A percentile compares a stretch with the other conserved stretches of the same genome.
Evolutionary conservation across 2,888 invertebrate species (phyloP).

Genomic region (Erebia aethiops): DNA sequence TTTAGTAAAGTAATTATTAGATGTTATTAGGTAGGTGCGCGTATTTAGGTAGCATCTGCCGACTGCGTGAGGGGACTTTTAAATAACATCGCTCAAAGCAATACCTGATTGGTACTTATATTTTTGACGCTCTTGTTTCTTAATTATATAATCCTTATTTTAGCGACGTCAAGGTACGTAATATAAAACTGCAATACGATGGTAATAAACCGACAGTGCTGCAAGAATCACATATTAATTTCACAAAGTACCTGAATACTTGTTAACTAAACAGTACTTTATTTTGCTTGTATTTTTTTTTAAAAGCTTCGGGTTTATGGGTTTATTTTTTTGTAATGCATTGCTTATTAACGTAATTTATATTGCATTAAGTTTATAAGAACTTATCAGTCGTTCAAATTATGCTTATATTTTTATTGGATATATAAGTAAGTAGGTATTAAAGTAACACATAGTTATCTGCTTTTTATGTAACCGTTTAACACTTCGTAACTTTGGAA

Average conservation of each 20-base stretch:
- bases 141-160: no score
- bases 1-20: neutral
- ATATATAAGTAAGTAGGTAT: neutral
- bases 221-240: constrained; percentile 6
- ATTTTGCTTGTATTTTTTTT: neutral
- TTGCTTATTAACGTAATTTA: neutral
- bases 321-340: no score
- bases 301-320: no score
- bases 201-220: neutral
- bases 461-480: constrained; percentile 2
- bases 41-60: neutral
- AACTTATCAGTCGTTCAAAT: constrained; percentile 1
- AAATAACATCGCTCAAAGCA: no score
- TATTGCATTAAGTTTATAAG: constrained; percentile 8
- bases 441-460: neutral
- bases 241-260: neutral
- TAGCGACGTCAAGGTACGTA: no score
- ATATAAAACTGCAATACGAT: no score
- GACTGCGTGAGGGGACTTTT: no score
- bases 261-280: neutral
- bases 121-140: no score
- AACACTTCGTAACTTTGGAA: neutral
- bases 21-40: neutral
- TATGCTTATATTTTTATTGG: neutral
- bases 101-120: no score